Conservation (phyloP, 2,113 vertebrate genomes). For the Onychostruthus taczanowskii region DNA sequence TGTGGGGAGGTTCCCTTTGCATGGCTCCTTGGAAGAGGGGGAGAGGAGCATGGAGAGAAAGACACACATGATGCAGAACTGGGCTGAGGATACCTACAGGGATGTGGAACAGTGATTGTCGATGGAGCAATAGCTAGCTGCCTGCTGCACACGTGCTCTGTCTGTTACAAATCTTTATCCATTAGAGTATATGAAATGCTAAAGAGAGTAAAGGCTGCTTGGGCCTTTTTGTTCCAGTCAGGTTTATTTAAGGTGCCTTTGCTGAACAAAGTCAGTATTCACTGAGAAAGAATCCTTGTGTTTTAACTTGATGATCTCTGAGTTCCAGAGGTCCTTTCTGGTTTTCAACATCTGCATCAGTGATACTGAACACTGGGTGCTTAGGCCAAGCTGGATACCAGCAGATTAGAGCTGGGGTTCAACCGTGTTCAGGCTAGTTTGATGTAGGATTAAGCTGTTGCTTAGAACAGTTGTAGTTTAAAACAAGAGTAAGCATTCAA, state of each 20-base stretch:
- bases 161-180: not conserved
- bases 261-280: not conserved
- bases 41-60: not conserved
- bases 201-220: not conserved
- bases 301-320: not conserved
- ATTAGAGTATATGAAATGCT: not conserved
- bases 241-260: not conserved
- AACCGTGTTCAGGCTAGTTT: not conserved
- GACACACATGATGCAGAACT: not conserved
- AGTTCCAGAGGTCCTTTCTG: not conserved
- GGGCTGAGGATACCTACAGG: not conserved
- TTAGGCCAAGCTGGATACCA: not conserved
- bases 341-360: not conserved
- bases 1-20: not conserved
- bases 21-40: not conserved
- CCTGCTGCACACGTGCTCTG: accelerated
- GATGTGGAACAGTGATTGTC: not conserved
- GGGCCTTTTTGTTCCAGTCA: not conserved
- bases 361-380: not conserved
- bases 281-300: not conserved
- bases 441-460: not conserved
- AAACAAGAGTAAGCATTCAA: not conserved
- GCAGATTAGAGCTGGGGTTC: not conserved
- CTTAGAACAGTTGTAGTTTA: not conserved
- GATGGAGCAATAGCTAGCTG: not conserved